Percentiles rank a stretch among this genome's conserved stretches.
Conservation (phyloP, 92 coral and sea anemone species). For the Bergia puertoricense region DNA sequence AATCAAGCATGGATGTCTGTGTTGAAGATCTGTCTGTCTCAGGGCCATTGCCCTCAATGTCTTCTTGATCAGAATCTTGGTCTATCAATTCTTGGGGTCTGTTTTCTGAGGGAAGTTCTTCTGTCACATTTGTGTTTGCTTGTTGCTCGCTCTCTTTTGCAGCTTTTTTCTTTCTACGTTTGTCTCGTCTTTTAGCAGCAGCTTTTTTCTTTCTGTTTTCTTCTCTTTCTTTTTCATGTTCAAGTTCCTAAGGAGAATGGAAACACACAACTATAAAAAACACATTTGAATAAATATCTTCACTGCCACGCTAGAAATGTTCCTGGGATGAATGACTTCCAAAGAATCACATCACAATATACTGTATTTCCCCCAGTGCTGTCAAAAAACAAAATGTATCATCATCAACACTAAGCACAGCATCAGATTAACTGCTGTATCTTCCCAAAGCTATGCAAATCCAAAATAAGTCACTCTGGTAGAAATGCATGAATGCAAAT, state of each 20-base stretch:
- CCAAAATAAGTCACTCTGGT: no score
- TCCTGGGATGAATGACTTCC: neutral
- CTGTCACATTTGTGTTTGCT: slow-evolving; percentile 54
- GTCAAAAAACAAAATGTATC: no score
- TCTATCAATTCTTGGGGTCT: slow-evolving; percentile 76
- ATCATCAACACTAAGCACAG: no score
- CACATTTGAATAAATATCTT: neutral
- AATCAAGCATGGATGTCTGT: slow-evolving; percentile 17
- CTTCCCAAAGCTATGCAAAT: no score
- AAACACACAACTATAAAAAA: neutral
- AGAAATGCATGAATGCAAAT: no score
- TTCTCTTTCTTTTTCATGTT: slow-evolving; percentile 92
- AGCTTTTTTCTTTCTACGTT: slow-evolving; percentile 86
- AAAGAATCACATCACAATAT: neutral
- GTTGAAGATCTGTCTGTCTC: slow-evolving; percentile 55
- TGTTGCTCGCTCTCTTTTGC: slow-evolving; percentile 78
- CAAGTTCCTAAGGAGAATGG: slow-evolving; percentile 72
- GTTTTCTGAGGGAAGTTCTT: slow-evolving; percentile 91
- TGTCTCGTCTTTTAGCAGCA: slow-evolving; percentile 95
- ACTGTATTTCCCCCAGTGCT: neutral
- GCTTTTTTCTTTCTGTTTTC: slow-evolving; percentile 93
- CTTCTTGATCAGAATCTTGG: slow-evolving; percentile 74
- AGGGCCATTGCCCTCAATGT: slow-evolving; percentile 59
- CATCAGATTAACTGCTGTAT: no score
- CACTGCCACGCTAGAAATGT: neutral